Conservation (phyloP, 2,888 invertebrate species). For the Drosophila fungiperda region DNA sequence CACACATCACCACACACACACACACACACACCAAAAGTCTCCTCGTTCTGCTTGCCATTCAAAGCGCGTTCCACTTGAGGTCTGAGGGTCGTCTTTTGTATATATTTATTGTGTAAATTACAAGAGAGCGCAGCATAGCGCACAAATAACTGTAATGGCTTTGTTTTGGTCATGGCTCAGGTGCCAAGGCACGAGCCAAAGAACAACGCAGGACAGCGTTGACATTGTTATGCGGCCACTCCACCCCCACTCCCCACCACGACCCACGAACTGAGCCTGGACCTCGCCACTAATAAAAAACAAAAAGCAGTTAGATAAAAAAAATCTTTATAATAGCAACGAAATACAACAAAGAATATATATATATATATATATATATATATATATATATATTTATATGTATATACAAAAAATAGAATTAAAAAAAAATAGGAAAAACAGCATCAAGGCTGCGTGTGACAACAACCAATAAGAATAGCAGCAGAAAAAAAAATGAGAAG, state of each 20-base stretch:
- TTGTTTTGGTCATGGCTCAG: conserved; percentile 77
- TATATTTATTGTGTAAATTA: conserved; percentile 80
- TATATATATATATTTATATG: background rate
- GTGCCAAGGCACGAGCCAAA: conserved; percentile 69
- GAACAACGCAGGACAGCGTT: conserved; percentile 54
- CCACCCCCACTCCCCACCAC: background rate
- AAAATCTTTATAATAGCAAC: conserved; percentile 73
- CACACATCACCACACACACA: background rate
- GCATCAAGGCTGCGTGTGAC: conserved; percentile 73
- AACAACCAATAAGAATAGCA: conserved; percentile 53
- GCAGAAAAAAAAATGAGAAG: conserved; percentile 31
- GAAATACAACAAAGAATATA: conserved; percentile 19
- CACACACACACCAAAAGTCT: background rate
- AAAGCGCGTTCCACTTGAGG: conserved; percentile 45
- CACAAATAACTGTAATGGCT: conserved; percentile 80
- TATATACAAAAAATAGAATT: conserved; percentile 14
- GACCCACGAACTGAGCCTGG: conserved; percentile 11
- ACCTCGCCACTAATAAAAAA: conserved; percentile 55
- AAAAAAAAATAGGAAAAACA: conserved; percentile 30
- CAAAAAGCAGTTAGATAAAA: conserved; percentile 77
- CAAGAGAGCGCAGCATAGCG: conserved; percentile 73
- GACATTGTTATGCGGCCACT: conserved; percentile 59
- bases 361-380: background rate
- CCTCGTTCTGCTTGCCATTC: conserved; percentile 18
- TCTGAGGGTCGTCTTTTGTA: conserved; percentile 64